Evolutionary conservation across 2,113 vertebrate genomes (phyloP).

Genomic region (Phylloscopus whistleri): DNA sequence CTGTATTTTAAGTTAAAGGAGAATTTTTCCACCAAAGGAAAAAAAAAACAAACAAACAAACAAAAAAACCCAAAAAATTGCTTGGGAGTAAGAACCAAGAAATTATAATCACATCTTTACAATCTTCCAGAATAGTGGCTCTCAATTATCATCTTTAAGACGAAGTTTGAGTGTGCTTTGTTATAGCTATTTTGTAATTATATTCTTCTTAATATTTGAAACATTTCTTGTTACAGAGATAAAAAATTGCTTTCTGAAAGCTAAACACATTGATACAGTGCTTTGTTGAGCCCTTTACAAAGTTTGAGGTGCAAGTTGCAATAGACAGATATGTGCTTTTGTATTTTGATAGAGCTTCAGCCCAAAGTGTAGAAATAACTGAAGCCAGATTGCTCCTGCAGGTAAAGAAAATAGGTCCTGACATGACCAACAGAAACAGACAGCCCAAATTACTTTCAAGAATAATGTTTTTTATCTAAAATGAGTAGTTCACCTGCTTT

Average conservation of each 20-base stretch:
- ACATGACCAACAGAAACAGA: conserved; percentile 14
- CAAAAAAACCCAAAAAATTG: no score
- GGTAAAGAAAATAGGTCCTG: conserved; percentile 25
- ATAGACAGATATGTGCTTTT: neutral
- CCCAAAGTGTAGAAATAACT: neutral
- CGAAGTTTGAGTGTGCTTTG: neutral
- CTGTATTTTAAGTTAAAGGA: neutral
- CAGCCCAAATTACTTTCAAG: conserved; percentile 3
- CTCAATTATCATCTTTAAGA: neutral
- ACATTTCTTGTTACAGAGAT: neutral
- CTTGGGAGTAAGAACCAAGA: neutral
- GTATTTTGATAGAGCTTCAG: neutral
- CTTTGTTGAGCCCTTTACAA: neutral
- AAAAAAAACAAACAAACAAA: no score
- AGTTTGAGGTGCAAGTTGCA: neutral
- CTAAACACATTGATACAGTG: neutral
- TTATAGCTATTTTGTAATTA: neutral
- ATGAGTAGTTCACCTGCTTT: neutral
- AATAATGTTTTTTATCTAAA: neutral
- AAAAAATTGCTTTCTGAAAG: neutral
- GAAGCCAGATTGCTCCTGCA: neutral
- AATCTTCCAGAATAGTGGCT: neutral
- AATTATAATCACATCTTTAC: neutral
- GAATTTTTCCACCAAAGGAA: neutral
- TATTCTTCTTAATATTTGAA: neutral